A percentile compares a stretch with the other conserved stretches of the same genome.
These are phyloP conservation scores for Cheiracanthium punctorium DNA, from an alignment of 2,888 invertebrate species.

Conservation along the genomic window DNA sequence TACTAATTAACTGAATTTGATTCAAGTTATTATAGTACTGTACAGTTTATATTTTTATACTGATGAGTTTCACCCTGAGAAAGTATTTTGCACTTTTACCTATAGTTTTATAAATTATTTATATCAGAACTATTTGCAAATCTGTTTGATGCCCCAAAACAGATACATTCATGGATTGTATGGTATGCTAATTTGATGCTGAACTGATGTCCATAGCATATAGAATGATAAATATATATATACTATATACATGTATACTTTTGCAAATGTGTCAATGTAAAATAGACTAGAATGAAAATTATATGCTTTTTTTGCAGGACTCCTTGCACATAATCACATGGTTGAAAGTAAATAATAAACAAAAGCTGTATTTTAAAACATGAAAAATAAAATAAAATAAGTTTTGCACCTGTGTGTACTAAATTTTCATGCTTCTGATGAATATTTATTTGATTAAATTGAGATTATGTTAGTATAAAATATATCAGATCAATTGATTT, in stretches of 20 bases:
- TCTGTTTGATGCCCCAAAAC: background rate
- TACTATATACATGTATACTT: background rate
- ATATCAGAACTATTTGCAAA: background rate
- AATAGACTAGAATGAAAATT: background rate
- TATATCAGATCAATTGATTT: too few species aligned
- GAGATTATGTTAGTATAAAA: too few species aligned
- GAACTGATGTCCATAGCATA: background rate
- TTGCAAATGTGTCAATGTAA: background rate
- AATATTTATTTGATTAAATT: too few species aligned
- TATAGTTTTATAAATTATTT: constrained; percentile 28
- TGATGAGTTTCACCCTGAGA: constrained; percentile 35
- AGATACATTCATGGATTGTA: background rate
- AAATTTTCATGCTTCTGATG: too few species aligned
- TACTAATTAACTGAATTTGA: constrained; percentile 33
- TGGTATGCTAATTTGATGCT: background rate
- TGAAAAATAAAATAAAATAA: too few species aligned
- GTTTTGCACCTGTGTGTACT: too few species aligned
- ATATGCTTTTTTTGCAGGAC: background rate
- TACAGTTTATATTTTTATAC: constrained; percentile 60
- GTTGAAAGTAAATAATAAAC: too few species aligned
- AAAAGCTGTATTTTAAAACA: too few species aligned
- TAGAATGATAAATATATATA: background rate
- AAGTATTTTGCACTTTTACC: constrained; percentile 46
- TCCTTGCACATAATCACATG: too few species aligned
- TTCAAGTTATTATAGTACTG: constrained; percentile 42